Evolutionary conservation across 2,797 vertebrate genomes (phyloP), one percentile per base, ranked within the genome.

Genomic region (Neosilurus mollespiculum): DNA sequence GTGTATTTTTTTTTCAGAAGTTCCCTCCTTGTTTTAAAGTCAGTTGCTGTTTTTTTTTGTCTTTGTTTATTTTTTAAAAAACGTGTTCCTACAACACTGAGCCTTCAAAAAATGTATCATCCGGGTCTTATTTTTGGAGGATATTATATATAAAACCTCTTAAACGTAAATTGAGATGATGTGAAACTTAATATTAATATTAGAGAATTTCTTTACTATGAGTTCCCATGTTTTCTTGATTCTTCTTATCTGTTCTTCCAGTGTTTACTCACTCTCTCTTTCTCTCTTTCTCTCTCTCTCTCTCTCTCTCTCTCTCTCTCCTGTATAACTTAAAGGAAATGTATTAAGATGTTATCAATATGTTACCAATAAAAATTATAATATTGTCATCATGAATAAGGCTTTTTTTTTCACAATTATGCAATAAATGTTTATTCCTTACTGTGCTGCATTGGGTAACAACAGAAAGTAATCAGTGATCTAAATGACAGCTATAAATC

Each of bases 281-380:
- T 30, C 30, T 30, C n/a, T n/a, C n/a, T n/a, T n/a, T n/a, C n/a
- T n/a, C n/a, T n/a, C n/a, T 79, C 51, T 82, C 37, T 85, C 80
- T 86, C 26, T 79, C 16, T 75, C 64, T 70, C 83, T 71, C 65
- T 37, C 22, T 66, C 49, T 82, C 9, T 77, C 56, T 70, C 66
- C 62, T 61, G 82, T 88, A 80, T 82, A 90, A 88, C 82, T 86
- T 92, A 91, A 82, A 92, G 85, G 79, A 90, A 86, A 89, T 91
- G 92, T 94, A 89, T 89, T 91, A 90, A 91, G 87, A 92, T 93
- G 89, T 92, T 90, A 93, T 86, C 87, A 94, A 94, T 94, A 92
- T 93, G 89, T 92, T 90, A 93, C 86, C 87, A 94, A 94, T 94
- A 93, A 94, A 78, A 56, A 10, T 92, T 86, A 73, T 58, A 87